Base-by-base conservation (phyloP, 2,113 vertebrate species). In the Hemiprocne comata region DNA sequence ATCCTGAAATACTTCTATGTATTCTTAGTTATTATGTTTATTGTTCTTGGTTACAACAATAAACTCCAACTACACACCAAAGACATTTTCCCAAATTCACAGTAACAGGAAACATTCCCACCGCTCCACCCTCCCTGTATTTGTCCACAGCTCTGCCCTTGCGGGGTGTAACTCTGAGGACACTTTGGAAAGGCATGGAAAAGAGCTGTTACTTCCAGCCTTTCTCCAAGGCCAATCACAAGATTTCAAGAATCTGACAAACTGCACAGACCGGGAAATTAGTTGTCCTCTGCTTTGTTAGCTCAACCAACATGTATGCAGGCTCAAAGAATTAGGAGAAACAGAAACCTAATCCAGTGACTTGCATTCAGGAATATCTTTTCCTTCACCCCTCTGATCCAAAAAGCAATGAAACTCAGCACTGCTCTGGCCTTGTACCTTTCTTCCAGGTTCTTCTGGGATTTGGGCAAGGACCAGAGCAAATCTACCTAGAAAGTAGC, bases 11-110 rank as follows among this genome's bases (percentile, higher is more conserved):
- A 91, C 55, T 94, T 69, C 58, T 70, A 11, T 34, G 54, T 61
- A 78, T 73, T 91, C 71, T 70, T 78, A 61, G 62, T 50, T 85
- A 61, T 85, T 74, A 64, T 53, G 71, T 95, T 95, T 94, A 94
- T 91, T 91, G 46, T 90, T 95, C 58, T 91, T 95, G 70, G 48
- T 81, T 94, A 75, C 36, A 92, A 91, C 53, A 92, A 77, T 44
- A 69, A 87, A 71, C 57, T 89, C 80, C 86, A 92, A 23, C 21
- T 61, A 65, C 51, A 62, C 74, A 93, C 62, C 75, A 85, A 94
- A 96, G 66, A n/a, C 38, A 57, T 84, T 87, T 82, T 67, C 46
- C 62, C 66, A 66, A 93, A 78, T 34, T 87, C 88, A 81, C 10
- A 73, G 4, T 48, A 80, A 83, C 53, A 38, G 4, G 8, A 81